Conservation (phyloP, 1,140 invertebrate species). For the Polypedilum vanderplanki region DNA sequence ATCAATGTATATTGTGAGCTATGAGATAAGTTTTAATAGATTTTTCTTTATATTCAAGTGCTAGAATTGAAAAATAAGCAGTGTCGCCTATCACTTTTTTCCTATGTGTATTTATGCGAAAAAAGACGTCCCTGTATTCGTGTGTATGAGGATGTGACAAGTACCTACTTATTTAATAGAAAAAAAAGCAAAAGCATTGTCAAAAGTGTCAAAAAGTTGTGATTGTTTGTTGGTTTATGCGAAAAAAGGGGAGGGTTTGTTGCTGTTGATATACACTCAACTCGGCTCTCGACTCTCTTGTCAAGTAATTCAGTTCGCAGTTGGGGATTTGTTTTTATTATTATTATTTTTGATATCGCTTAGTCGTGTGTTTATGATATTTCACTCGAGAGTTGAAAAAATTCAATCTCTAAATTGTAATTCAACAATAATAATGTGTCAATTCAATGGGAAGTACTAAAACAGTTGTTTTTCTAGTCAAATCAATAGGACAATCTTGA, state of each 20-base stretch:
- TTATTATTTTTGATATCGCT: not conserved
- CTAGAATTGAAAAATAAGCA: not conserved
- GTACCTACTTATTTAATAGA: constrained; percentile 29
- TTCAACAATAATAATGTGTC: too few species aligned
- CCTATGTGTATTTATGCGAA: not conserved
- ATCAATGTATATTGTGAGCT: constrained; percentile 18
- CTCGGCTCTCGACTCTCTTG: not conserved
- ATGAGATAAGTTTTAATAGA: constrained; percentile 23
- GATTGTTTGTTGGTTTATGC: constrained; percentile 27
- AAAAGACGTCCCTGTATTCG: not conserved
- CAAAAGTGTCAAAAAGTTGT: constrained; percentile 28
- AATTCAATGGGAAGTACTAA: too few species aligned
- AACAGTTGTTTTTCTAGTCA: too few species aligned
- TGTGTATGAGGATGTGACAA: constrained; percentile 3
- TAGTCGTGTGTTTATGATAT: constrained; percentile 15
- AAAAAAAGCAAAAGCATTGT: constrained; percentile 24
- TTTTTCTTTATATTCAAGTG: not conserved
- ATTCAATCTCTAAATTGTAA: too few species aligned
- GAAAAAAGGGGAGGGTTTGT: not conserved
- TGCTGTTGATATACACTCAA: not conserved
- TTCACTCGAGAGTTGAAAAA: too few species aligned
- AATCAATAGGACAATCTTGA: too few species aligned
- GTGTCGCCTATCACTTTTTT: not conserved
- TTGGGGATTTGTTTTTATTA: constrained; percentile 2
- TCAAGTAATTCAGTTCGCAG: constrained; percentile 23